phyloP scores from a whole-genome alignment of 2,113 vertebrate genomes.

The Vireo altiloquus region DNA sequence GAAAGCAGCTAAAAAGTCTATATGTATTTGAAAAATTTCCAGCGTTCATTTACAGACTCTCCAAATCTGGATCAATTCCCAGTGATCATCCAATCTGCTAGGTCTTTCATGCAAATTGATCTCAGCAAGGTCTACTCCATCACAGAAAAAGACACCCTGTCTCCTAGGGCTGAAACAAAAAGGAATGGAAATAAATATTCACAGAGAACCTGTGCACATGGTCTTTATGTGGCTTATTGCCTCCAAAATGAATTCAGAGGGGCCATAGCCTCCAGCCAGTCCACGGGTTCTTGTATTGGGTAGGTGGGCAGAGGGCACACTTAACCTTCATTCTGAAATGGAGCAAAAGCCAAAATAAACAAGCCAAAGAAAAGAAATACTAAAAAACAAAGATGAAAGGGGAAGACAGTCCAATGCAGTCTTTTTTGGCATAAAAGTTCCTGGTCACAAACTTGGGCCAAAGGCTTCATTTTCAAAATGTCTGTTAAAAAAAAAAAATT shows the following conservation, averaged over 20 bases:
- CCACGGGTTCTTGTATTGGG: not conserved
- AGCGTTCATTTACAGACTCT: not conserved
- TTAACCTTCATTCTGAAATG: not conserved
- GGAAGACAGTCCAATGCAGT: not conserved
- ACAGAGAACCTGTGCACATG: not conserved
- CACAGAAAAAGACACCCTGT: not conserved
- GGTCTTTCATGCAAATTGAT: not conserved
- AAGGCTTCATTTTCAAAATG: not conserved
- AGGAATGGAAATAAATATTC: not conserved
- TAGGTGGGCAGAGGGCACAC: not conserved
- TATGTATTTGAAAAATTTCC: slow-evolving; percentile 27
- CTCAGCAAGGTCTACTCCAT: not conserved
- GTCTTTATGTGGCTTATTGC: not conserved
- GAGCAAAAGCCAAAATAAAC: not conserved
- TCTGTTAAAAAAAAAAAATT: not conserved
- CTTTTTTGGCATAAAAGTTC: not conserved
- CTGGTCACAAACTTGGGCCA: not conserved
- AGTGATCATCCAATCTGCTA: slow-evolving; percentile 1
- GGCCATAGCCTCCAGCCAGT: not conserved
- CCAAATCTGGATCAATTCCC: slow-evolving; percentile 11
- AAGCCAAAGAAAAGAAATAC: not conserved
- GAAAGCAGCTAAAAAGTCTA: not conserved
- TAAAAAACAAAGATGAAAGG: not conserved
- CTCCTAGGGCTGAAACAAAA: not conserved
- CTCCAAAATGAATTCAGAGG: not conserved